Evolutionary conservation across 2,888 invertebrate genomes (phyloP), one percentile per base, ranked within the genome.

Genomic region (Buathra laborator): DNA sequence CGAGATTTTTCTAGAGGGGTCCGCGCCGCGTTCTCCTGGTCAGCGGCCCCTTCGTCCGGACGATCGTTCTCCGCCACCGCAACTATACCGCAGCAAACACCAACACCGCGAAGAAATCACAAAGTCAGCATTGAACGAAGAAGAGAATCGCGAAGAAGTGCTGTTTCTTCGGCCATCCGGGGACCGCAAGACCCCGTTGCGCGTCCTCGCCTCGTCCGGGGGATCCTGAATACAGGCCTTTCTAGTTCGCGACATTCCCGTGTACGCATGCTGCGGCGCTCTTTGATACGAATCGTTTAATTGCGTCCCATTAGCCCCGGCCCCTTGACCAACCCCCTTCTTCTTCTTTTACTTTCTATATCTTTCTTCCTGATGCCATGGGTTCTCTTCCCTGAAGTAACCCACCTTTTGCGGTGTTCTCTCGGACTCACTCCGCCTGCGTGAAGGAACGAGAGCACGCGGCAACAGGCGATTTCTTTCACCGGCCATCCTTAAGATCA

Each of bases 201-300:
- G 59, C 83, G 79, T 79, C 66, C 70, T 62, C 74, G 71, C 59
- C 24, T 24, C 51, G 48, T 80, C 77, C 85, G 51, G 86, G 81
- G 80, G 80, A 78, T 81, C 82, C 51, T 78, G 79, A 81, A 83
- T 83, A 78, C 84, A 79, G 71, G 48, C 68, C 83, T 89, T 88
- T 90, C 91, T 91, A 92, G 92, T 91, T 91, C 93, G 91, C 92
- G 92, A 92, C 93, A 92, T 93, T 93, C 93, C 90, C 92, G 93
- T 92, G 92, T 89, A 89, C 90, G 90, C 90, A 91, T 83, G 91
- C 91, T 92, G 93, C 94, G 93, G 92, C 90, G 90, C 92, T 91
- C 94, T 94, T 94, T 94, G 94, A 94, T 93, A 92, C 92, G 91
- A 93, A 93, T 93, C 94, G 90, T 93, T 94, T 94, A 94, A 93